Percentiles rank a stretch among this genome's conserved stretches.
Conservation (phyloP, 2,113 vertebrate genomes). For the Morphnarchus princeps region DNA sequence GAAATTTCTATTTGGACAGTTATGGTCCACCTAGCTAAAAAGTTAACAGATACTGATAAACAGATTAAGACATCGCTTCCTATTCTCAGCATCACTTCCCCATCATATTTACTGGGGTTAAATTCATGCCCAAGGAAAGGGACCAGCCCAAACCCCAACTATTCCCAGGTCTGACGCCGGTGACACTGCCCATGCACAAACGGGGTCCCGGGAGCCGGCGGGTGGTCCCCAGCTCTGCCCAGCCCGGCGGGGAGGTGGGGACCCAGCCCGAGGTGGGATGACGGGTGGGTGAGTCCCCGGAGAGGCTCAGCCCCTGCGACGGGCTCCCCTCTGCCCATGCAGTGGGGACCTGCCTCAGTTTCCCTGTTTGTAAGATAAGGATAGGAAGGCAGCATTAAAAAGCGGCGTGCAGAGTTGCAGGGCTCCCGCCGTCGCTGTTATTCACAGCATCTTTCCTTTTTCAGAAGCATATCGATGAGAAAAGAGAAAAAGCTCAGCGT, state of each 20-base stretch:
- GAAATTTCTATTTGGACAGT: neutral
- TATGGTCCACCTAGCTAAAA: fast-evolving
- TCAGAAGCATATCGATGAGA: neutral
- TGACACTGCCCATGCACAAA: fast-evolving
- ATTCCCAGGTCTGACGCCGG: neutral
- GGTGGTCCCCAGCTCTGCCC: neutral
- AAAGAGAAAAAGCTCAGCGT: neutral
- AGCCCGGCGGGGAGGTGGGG: neutral
- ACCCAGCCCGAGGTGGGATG: fast-evolving
- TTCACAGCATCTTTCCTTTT: neutral
- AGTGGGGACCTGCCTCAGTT: neutral
- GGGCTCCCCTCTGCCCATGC: neutral
- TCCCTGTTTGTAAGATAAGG: neutral
- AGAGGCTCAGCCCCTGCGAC: neutral
- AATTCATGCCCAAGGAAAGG: neutral
- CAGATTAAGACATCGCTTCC: neutral
- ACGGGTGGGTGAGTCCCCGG: neutral
- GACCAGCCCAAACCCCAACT: neutral
- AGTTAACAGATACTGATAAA: too few species aligned
- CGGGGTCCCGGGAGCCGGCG: fast-evolving
- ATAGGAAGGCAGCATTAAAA: neutral
- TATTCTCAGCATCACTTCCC: fast-evolving
- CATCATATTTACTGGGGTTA: fast-evolving
- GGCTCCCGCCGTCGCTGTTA: too few species aligned
- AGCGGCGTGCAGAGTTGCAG: neutral